Percentiles rank a stretch among this genome's conserved stretches.
These are phyloP conservation scores for Idris sp. DNA, from an alignment of 1,140 invertebrate genomes.

Conservation along the genomic window DNA sequence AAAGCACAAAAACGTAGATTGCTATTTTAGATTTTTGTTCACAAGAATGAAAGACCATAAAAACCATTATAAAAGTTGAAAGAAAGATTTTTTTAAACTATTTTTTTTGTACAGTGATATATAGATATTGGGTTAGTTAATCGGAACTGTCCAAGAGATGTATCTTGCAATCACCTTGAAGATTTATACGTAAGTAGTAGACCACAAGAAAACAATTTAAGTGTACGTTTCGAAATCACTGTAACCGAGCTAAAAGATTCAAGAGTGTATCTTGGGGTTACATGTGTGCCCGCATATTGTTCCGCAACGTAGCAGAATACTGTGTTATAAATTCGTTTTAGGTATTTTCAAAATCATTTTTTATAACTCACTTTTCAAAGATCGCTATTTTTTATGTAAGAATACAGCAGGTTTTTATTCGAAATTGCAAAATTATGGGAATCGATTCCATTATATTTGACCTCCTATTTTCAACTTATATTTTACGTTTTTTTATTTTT, in stretches of 20 bases:
- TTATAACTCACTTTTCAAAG: conserved; percentile 4
- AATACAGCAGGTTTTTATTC: conserved; percentile 7
- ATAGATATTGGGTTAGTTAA: too few species aligned
- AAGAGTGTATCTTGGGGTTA: conserved; percentile 4
- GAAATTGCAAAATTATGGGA: neutral
- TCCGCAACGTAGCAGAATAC: conserved; percentile 3
- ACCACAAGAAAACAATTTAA: conserved; percentile 16
- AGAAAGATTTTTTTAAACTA: too few species aligned
- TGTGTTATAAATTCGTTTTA: conserved; percentile 15
- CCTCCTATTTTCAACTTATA: conserved; percentile 15
- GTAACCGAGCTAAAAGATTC: conserved; percentile 15
- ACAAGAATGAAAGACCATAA: too few species aligned
- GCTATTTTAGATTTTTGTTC: too few species aligned
- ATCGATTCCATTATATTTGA: conserved; percentile 19
- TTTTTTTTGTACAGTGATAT: too few species aligned
- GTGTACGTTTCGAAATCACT: conserved; percentile 18
- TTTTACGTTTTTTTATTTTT: conserved; percentile 28
- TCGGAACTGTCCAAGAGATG: too few species aligned
- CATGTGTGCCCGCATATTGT: conserved; percentile 18
- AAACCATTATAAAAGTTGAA: too few species aligned
- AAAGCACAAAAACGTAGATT: too few species aligned
- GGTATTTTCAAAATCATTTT: conserved; percentile 18
- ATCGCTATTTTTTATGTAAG: conserved; percentile 4
- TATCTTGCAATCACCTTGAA: conserved; percentile 8
- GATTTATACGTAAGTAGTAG: conserved; percentile 17